Base-by-base conservation (phyloP, 2,113 vertebrate genomes). In the Chroicocephalus ridibundus region DNA sequence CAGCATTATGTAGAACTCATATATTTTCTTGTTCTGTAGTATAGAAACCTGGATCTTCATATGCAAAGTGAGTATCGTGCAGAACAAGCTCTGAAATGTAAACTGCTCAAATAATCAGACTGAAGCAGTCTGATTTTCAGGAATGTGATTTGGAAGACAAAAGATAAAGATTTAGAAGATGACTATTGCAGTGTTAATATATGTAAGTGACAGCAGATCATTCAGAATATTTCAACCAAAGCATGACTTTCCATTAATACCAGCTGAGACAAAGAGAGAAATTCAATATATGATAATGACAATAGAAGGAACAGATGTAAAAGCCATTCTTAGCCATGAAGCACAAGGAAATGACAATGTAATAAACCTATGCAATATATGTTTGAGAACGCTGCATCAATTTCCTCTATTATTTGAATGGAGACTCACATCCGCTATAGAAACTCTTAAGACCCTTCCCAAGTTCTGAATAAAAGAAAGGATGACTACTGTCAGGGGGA, bases 71-170 rank as follows among this genome's bases (percentile, higher is more conserved):
- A n/a, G 24, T 42, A 54, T 20, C 0, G 3, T 54, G 49, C 54
- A 80, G 82, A 91, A 74, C 31, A 86, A 79, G 40, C 58, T 80
- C 71, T 94, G 87, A 97, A 96, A 97, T 74, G 69, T 70, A 97
- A 97, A 97, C 96, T 52, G n/a, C 58, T 65, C 51, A 42, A 64
- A 76, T 68, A 93, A 91, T 72, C 84, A 90, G n/a, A 54, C 55
- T 58, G 51, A 87, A 96, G 82, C 38, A 82, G 93, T 42, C 88
- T 96, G 91, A 81, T 96, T 96, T 87, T 92, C 62, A 96, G 52
- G 78, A 95, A 94, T 92, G 60, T 91, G 94, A 96, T 95, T 95
- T 95, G 78, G 52, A 96, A 97, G 96, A 94, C 82, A 97, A 96
- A 97, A 97, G 61, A 42, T 54, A 82, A 96, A 94, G 52, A 77